Evolutionary conservation across 2,113 vertebrate genomes (phyloP), one percentile per base, ranked within the genome.

Genomic region (Lamprologus callipterus): DNA sequence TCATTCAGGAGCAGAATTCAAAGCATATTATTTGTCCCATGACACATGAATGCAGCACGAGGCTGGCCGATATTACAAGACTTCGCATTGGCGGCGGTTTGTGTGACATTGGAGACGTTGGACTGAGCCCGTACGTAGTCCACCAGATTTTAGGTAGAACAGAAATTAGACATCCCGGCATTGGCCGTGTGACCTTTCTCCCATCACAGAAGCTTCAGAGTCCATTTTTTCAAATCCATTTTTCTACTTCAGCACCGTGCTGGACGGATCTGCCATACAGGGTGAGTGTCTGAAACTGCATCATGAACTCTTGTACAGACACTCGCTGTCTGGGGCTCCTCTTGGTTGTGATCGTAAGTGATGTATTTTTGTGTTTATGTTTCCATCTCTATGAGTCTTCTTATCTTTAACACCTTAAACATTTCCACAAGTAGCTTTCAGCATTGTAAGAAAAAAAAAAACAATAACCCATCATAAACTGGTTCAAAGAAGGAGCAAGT

Each of bases 251-350:
- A 91, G 51, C 93, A 88, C 94, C 88, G 91, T 93, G 95, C 92
- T 94, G 95, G 93, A 91, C 95, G 88, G 91, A 93, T 92, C 95
- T 93, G 89, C 88, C 89, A 84, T 86, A 86, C 88, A 94, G 91
- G 95, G 96, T 96, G 88, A 96, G 95, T 96, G 86, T 80, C 31
- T 92, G 7, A 16, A 89, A 84, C 78, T 88, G 45, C 70, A 58
- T 75, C 79, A 58, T 83, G 2, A 90, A 88, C 93, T 93, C 84
- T 35, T 47, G 13, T 19, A 0, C n/a, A n/a, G 5, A 53, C 37
- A 40, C 10, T 45, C 83, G 42, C 26, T 31, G 7, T 33, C 21
- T 31, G 42, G 47, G 19, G 14, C 33, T 26, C 5, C 49, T 21
- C 5, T 16, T 17, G 53, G 9, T 31, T 6, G 75, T 65, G 33